These are phyloP conservation scores for Hymenochirus boettgeri DNA, from an alignment of 2,113 vertebrate species.

Conservation along the genomic window DNA sequence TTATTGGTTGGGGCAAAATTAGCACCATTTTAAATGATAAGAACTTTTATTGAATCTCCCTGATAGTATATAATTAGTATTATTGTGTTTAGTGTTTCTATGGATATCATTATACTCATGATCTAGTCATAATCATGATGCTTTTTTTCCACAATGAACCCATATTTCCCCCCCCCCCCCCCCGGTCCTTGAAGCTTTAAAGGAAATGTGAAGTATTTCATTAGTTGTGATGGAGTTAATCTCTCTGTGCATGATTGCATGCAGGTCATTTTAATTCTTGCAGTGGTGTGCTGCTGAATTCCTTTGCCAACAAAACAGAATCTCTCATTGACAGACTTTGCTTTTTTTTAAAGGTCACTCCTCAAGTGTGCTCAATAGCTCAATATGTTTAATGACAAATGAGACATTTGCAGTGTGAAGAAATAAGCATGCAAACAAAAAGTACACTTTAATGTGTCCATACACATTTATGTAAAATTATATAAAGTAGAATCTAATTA, in stretches of 20 bases:
- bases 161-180: no score
- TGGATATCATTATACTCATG: no score
- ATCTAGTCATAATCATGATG: no score
- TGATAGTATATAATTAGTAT: no score
- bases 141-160: no score
- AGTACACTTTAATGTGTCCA: constrained; percentile 4
- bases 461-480: not conserved
- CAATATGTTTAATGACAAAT: constrained; percentile 20
- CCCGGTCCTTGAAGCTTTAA: not conserved
- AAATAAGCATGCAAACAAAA: constrained; percentile 15
- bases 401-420: constrained; percentile 5
- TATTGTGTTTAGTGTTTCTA: no score
- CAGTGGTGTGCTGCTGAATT: not conserved
- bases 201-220: not conserved
- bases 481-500: not conserved
- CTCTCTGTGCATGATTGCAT: not conserved
- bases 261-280: not conserved
- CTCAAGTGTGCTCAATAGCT: constrained; percentile 19
- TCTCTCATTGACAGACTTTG: constrained; percentile 20
- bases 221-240: not conserved
- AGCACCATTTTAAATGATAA: no score
- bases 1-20: no score
- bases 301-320: constrained; percentile 6
- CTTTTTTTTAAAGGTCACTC: constrained; percentile 13
- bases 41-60: no score